Evolutionary conservation across 2,113 vertebrate genomes (phyloP).

Genomic region (Corythornis cristatus): DNA sequence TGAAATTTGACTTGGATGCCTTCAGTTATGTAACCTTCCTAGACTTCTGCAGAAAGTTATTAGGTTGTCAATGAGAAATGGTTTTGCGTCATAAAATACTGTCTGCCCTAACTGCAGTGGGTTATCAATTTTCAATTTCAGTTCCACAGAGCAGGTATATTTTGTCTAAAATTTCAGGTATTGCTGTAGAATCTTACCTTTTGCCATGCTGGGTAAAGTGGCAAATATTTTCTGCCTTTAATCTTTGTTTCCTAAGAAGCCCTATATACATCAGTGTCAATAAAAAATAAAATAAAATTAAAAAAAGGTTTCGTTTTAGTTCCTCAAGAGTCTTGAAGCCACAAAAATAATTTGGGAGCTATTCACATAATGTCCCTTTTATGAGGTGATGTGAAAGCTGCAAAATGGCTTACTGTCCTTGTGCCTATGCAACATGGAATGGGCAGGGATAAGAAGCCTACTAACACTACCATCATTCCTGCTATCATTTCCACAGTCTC

Average conservation of each 20-base stretch:
- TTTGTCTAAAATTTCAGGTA: neutral
- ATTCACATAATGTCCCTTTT: neutral
- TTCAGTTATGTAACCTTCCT: neutral
- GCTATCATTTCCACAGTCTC: neutral
- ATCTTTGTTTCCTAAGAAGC: neutral
- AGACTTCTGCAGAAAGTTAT: neutral
- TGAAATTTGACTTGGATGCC: neutral
- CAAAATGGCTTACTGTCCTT: neutral
- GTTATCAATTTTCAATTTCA: neutral
- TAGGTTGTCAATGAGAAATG: neutral
- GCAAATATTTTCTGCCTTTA: neutral
- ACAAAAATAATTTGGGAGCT: neutral
- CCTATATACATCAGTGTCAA: neutral
- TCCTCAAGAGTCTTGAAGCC: neutral
- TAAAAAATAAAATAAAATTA: neutral
- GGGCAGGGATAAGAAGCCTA: neutral
- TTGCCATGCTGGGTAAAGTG: neutral
- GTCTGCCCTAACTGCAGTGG: neutral
- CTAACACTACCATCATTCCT: neutral
- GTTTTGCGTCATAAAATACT: neutral
- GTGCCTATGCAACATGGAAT: neutral
- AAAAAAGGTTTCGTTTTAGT: neutral
- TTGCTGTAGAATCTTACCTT: neutral
- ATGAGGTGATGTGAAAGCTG: neutral
- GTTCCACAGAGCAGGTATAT: neutral